These are phyloP conservation scores for Portunus trituberculatus DNA, from an alignment of 1,140 invertebrate genomes.

Conservation along the genomic window DNA sequence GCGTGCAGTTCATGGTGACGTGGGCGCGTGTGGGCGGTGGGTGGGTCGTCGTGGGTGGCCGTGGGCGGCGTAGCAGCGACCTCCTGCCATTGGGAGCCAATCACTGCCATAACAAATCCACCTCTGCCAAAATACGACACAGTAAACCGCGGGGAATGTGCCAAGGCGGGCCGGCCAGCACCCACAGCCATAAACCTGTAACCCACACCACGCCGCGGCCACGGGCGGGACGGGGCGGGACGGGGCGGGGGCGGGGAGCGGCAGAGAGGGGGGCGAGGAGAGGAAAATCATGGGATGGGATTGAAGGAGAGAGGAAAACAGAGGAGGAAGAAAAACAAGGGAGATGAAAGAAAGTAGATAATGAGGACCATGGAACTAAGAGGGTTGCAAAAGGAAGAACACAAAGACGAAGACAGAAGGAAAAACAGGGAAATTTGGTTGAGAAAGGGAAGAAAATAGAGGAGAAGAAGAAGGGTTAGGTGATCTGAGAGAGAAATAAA, in stretches of 20 bases:
- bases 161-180: slow-evolving; percentile 17
- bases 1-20: neutral
- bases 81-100: slow-evolving; percentile 61
- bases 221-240: neutral
- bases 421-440: neutral
- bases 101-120: slow-evolving; percentile 72
- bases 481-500: neutral
- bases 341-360: neutral
- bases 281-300: neutral
- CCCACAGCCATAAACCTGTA: slow-evolving; percentile 48
- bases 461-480: neutral
- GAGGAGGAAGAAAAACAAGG: neutral
- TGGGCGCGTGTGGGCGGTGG: neutral
- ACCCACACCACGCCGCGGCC: slow-evolving; percentile 33
- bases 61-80: neutral
- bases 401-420: neutral
- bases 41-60: slow-evolving; percentile 44
- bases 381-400: neutral
- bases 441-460: neutral
- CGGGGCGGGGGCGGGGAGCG: neutral
- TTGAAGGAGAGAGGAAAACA: neutral
- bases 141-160: slow-evolving; percentile 66
- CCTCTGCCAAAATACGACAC: slow-evolving; percentile 69
- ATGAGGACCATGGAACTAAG: neutral
- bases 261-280: neutral